Base-by-base conservation (phyloP, 2,113 vertebrate species). In the Coryphaenoides rupestris region DNA sequence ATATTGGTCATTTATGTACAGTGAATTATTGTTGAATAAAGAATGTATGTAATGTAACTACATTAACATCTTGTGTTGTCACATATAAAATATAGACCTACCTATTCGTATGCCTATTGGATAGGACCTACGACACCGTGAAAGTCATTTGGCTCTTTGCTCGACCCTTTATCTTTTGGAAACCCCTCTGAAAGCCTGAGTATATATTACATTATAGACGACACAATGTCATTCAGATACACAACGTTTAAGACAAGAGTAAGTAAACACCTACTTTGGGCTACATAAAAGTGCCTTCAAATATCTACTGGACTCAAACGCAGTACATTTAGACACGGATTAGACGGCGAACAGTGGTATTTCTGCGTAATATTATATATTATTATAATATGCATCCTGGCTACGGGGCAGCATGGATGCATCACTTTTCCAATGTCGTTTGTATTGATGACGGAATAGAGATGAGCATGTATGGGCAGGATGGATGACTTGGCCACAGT, bases 1-100 rank as follows among this genome's bases (percentile, higher is more conserved):
- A 73, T 55, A n/a, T 16, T 71, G 72, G 47, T 55, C 17, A 54
- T 63, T 61, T 71, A 65, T 84, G 69, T 76, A 86, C 75, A 80
- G 58, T 70, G 63, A 73, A 69, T 62, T 76, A 47, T 74, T 66
- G 21, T 69, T 71, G 74, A 76, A 40, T 40, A 40, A 17, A 47
- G 54, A 23, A 19, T 57, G 5, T n/a, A 71, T 2, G 16, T 45
- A 26, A 22, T 49, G 14, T 59, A 66, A 66, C 69, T 58, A 65
- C 74, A 78, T 82, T 40, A 40, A 40, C 33, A 40, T 40, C 33
- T 40, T 40, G 9, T 40, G 5, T 40, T 9, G 13, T 40, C 33
- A 40, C 33, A 50, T 50, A 17, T 50, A 50, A 50, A 50, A 50
- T 50, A n/a, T n/a, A n/a, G n/a, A n/a, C n/a, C n/a, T n/a, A 50